Percentiles rank a stretch among this genome's conserved stretches.
phyloP scores from a whole-genome alignment of 2,797 vertebrate species.

The Phoeniculus purpureus region DNA sequence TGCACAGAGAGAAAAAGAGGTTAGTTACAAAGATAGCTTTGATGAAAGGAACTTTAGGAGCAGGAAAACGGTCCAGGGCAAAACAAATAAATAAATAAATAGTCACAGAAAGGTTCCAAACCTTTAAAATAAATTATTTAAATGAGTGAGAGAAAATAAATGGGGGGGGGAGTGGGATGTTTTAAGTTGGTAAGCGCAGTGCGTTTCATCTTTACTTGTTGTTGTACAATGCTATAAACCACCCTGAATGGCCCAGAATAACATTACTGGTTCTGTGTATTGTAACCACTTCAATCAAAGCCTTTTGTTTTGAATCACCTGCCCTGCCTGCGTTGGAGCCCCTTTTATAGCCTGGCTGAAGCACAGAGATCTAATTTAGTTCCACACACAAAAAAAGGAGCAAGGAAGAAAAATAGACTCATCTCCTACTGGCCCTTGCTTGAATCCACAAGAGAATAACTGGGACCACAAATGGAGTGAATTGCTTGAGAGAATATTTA shows the following conservation, averaged over 20 bases:
- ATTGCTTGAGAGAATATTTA: not conserved
- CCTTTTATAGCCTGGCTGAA: slow-evolving; percentile 36
- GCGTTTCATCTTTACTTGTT: slow-evolving; percentile 67
- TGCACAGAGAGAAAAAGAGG: slow-evolving; percentile 63
- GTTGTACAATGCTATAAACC: slow-evolving; percentile 52
- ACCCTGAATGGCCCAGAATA: slow-evolving; percentile 62
- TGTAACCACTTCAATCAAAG: slow-evolving; percentile 69
- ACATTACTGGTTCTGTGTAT: slow-evolving; percentile 66
- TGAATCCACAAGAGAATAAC: not conserved
- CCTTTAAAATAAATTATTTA: slow-evolving; percentile 54
- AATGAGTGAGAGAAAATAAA: not conserved
- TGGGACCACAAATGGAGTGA: not conserved
- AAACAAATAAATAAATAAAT: not conserved
- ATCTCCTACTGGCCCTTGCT: not conserved
- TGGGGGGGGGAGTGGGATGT: slow-evolving; percentile 17
- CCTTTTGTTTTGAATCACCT: slow-evolving; percentile 76
- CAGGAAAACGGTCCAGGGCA: slow-evolving; percentile 21
- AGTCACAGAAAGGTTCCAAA: slow-evolving; percentile 34
- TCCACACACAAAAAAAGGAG: slow-evolving; percentile 18
- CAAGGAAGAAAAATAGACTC: slow-evolving; percentile 13
- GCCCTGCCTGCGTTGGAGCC: slow-evolving; percentile 49
- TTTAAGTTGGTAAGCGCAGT: slow-evolving; percentile 33
- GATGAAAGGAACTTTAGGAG: slow-evolving; percentile 52
- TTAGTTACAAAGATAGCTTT: slow-evolving; percentile 77
- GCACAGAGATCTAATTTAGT: slow-evolving; percentile 65